A percentile compares a stretch with the other conserved stretches of the same genome.
Evolutionary conservation across 2,888 invertebrate species (phyloP).

Genomic region (Cosmia pyralina): DNA sequence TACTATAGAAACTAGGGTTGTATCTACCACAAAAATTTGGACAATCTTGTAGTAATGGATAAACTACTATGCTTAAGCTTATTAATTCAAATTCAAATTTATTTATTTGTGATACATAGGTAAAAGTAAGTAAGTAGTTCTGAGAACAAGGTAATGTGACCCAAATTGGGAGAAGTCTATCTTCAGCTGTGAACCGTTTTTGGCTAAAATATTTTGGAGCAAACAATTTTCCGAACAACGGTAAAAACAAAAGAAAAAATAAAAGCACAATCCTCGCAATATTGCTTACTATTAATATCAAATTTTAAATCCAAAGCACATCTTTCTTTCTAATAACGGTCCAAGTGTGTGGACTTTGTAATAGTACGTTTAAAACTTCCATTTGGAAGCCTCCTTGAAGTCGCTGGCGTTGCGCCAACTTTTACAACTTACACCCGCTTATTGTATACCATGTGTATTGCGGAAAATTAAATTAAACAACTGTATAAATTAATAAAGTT

Average conservation of each 20-base stretch:
- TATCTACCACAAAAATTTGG: not conserved
- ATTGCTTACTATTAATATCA: not conserved
- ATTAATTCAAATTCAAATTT: not conserved
- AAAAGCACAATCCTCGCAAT: not conserved
- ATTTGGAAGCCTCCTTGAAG: constrained; percentile 45
- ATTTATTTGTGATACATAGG: too few species aligned
- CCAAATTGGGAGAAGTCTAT: not conserved
- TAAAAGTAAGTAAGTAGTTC: not conserved
- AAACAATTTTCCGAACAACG: not conserved
- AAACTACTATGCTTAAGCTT: not conserved
- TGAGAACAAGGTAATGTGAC: not conserved
- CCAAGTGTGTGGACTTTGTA: constrained; percentile 33
- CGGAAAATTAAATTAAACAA: constrained; percentile 46
- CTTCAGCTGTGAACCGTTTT: not conserved
- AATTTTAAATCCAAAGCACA: constrained; percentile 5
- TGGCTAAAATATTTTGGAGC: not conserved
- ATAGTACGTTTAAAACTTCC: constrained; percentile 40
- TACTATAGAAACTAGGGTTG: not conserved
- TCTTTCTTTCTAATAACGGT: constrained; percentile 37
- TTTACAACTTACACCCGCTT: constrained; percentile 31
- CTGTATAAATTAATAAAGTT: constrained; percentile 29
- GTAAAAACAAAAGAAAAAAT: not conserved
- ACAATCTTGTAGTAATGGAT: not conserved
- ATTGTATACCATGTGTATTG: constrained; percentile 47
- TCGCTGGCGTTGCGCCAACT: constrained; percentile 50